Percentiles rank a stretch among this genome's conserved stretches.
Conservation (phyloP, 2,113 vertebrate genomes). For the Serinus canaria region DNA sequence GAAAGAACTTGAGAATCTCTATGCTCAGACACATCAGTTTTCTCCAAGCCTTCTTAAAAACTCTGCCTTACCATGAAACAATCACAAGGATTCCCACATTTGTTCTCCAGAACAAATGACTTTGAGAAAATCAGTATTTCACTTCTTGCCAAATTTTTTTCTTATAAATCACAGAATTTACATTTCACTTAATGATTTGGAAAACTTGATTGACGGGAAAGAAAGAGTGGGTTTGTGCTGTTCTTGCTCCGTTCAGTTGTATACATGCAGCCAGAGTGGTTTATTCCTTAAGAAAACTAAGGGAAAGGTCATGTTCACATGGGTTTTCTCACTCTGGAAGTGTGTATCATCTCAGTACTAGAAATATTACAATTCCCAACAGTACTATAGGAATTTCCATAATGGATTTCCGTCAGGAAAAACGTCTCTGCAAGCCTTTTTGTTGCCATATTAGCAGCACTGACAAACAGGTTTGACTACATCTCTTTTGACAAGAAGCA, state of each 20-base stretch:
- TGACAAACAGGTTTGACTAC: not conserved
- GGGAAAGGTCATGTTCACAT: slow-evolving; percentile 25
- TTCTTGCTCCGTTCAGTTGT: not conserved
- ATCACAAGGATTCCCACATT: not conserved
- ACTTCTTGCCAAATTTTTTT: not conserved
- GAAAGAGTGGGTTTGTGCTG: not conserved
- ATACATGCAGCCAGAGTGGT: not conserved
- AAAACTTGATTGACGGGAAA: not conserved
- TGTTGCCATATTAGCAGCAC: not conserved
- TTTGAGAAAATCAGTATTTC: not conserved
- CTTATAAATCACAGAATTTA: not conserved
- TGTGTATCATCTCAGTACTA: not conserved
- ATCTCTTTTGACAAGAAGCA: not conserved
- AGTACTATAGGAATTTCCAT: not conserved
- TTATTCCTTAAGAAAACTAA: slow-evolving; percentile 9
- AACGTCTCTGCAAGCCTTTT: not conserved
- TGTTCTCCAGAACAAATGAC: not conserved
- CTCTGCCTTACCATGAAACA: not conserved
- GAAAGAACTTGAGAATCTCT: slow-evolving; percentile 23
- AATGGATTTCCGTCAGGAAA: not conserved
- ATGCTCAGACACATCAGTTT: not conserved
- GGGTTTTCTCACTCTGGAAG: not conserved
- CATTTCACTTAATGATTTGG: not conserved
- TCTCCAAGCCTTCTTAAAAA: not conserved
- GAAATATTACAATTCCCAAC: not conserved